Evolutionary conservation across 1,140 invertebrate genomes (phyloP).

Genomic region (Danaus melanippus): DNA sequence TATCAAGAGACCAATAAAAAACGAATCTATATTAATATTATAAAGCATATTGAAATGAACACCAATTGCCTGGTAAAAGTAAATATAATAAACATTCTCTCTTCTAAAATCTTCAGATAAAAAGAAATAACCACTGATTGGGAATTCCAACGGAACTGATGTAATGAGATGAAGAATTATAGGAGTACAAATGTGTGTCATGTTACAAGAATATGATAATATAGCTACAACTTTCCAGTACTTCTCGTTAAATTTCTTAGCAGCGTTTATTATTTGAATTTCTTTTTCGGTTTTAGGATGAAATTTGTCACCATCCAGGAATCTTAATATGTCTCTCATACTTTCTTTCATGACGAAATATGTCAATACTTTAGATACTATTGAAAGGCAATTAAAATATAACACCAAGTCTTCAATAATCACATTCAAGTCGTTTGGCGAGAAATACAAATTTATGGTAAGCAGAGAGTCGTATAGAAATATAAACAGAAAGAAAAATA

Average conservation of each 20-base stretch:
- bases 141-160: slow-evolving; percentile 26
- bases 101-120: slow-evolving; percentile 29
- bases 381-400: slow-evolving; percentile 37
- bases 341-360: slow-evolving; percentile 31
- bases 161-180: slow-evolving; percentile 36
- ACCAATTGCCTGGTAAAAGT: slow-evolving; percentile 43
- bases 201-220: slow-evolving; percentile 33
- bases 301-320: slow-evolving; percentile 44
- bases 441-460: slow-evolving; percentile 42
- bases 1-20: slow-evolving; percentile 46
- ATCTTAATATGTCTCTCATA: slow-evolving; percentile 31
- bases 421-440: slow-evolving; percentile 35
- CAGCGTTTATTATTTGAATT: slow-evolving; percentile 28
- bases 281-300: slow-evolving; percentile 29
- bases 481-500: slow-evolving; percentile 30
- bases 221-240: slow-evolving; percentile 41
- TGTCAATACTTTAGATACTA: slow-evolving; percentile 40
- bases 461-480: slow-evolving; percentile 24
- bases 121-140: slow-evolving; percentile 44
- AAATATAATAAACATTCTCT: slow-evolving; percentile 36
- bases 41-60: slow-evolving; percentile 42
- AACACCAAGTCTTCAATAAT: slow-evolving; percentile 46
- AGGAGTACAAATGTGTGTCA: slow-evolving; percentile 32
- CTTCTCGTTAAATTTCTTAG: slow-evolving; percentile 37
- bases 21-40: slow-evolving; percentile 44